Conservation (phyloP, 2,797 vertebrate species). For the Periophthalmus magnuspinnatus region DNA sequence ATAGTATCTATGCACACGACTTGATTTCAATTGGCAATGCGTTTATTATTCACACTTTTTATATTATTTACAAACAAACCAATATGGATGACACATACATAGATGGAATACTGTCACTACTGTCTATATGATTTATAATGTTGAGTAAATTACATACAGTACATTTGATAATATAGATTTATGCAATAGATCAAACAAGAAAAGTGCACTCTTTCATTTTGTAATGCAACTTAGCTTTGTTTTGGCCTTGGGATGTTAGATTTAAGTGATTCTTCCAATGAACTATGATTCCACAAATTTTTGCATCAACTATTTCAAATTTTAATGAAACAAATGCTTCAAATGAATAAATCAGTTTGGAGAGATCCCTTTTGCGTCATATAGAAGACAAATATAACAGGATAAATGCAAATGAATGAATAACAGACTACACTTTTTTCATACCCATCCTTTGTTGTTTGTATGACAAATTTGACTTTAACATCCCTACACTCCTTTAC, state of each 20-base stretch:
- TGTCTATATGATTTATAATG: slow-evolving; percentile 12
- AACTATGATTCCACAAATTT: neutral
- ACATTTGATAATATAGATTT: slow-evolving; percentile 2
- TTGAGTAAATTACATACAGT: slow-evolving; percentile 1
- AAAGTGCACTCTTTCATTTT: neutral
- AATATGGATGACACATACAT: slow-evolving; percentile 41
- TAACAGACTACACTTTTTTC: too few relatives aligned
- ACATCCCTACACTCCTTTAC: too few relatives aligned
- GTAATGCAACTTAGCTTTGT: slow-evolving; percentile 4
- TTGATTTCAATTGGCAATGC: slow-evolving; percentile 41
- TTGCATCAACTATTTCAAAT: neutral
- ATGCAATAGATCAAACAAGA: neutral
- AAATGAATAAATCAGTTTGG: neutral
- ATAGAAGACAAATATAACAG: neutral
- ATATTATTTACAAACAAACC: slow-evolving; percentile 71
- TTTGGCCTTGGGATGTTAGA: neutral
- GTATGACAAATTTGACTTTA: too few relatives aligned
- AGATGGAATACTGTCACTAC: slow-evolving; percentile 32
- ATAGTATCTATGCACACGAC: neutral
- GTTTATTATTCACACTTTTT: slow-evolving; percentile 71
- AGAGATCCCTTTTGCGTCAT: too few relatives aligned
- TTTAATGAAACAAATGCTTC: neutral
- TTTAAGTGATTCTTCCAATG: neutral
- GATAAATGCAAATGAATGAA: neutral
- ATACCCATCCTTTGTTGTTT: too few relatives aligned